Evolutionary conservation across 1,140 invertebrate species (phyloP).

Genomic region (Zaprionus gabonicus): DNA sequence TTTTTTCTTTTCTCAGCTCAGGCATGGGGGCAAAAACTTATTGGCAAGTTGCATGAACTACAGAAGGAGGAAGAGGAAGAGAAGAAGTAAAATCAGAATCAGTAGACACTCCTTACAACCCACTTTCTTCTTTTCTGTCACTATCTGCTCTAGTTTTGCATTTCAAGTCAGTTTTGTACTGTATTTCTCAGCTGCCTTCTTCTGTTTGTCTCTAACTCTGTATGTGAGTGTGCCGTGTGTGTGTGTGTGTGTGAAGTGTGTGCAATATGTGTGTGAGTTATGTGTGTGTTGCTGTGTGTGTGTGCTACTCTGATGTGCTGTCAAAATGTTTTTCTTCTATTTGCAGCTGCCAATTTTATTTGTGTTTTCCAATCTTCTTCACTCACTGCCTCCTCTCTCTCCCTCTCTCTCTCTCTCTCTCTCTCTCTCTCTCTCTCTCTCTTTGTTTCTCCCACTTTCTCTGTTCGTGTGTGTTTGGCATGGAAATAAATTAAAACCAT

Average conservation of each 20-base stretch:
- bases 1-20: too few species aligned
- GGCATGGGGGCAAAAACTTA: too few species aligned
- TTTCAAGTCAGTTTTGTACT: background rate
- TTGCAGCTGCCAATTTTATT: conserved; percentile 23
- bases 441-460: background rate
- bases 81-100: background rate
- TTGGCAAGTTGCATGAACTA: background rate
- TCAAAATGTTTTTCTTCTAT: conserved; percentile 29
- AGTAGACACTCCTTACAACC: too few species aligned
- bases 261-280: background rate
- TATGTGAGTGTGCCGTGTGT: background rate
- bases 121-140: background rate
- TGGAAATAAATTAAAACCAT: conserved; percentile 35
- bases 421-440: background rate
- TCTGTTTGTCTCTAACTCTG: background rate
- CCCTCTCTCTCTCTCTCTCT: background rate
- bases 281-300: background rate
- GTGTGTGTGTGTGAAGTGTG: background rate
- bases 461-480: conserved; percentile 3
- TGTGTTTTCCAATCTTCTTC: conserved; percentile 3
- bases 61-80: background rate
- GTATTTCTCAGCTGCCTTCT: background rate
- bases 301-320: background rate
- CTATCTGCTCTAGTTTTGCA: background rate
- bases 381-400: background rate